Evolutionary conservation across 2,797 vertebrate genomes (phyloP), one percentile per base, ranked within the genome.

Genomic region (Tolypeutes matacus): DNA sequence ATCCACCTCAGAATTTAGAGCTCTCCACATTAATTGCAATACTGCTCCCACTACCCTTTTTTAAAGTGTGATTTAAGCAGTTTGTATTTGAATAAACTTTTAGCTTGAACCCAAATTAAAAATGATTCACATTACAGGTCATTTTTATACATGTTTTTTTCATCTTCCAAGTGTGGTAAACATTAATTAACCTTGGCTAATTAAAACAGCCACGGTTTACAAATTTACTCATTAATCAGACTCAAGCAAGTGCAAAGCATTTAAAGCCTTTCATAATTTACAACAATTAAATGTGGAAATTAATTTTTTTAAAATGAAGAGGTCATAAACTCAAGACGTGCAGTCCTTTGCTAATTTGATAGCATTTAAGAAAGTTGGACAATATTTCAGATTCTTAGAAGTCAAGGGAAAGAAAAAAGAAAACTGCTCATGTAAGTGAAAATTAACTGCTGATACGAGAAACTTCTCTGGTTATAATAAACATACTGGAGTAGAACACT

Each of bases 141-240:
- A 73, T 96, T 86, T 96, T 86, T 94, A 95, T 75, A 93, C 29
- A 51, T 72, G 91, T 89, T 78, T 96, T 96, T 96, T 96, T 97
- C 89, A 96, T 96, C 94, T 89, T 95, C 56, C 46, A 83, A 91
- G 83, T 42, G 46, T n/a, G 76, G 80, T 95, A 97, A 97, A 97
- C 94, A 97, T 89, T 96, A 96, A 97, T 97, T 97, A 97, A 96
- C 89, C 95, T 49, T 56, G 15, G 86, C 72, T 95, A 97, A 97
- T 97, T 96, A 95, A 91, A 95, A 72, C 92, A 96, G 93, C 60
- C 95, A 78, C 1, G 14, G 89, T 91, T 96, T 95, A 97, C 93
- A 94, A 85, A 97, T 96, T 82, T 96, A 91, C 89, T 95, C 86
- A 95, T 96, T 95, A 80, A 91, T 94, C 96, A 95, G 86, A 76